Evolutionary conservation across 2,797 vertebrate genomes (phyloP).

Genomic region (Antrozous pallidus): DNA sequence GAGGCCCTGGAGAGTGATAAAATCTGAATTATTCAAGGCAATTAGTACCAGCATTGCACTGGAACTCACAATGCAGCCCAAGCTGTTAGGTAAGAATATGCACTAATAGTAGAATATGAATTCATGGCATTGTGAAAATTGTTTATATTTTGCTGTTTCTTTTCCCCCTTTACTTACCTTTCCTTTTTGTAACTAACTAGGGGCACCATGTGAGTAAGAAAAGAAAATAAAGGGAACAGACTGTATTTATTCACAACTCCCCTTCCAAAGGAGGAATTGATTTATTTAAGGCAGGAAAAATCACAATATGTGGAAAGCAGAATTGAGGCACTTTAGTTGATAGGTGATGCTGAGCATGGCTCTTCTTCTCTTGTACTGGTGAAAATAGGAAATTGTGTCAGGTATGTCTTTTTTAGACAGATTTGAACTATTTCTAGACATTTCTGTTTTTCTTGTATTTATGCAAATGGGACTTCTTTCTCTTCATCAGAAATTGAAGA

Average conservation of each 20-base stretch:
- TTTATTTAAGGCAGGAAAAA: neutral
- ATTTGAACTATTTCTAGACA: neutral
- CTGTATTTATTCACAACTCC: conserved; percentile 60
- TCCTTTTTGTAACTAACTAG: conserved; percentile 73
- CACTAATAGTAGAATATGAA: conserved; percentile 73
- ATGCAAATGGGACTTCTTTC: conserved; percentile 8
- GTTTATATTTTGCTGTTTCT: conserved; percentile 38
- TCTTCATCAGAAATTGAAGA: conserved; percentile 46
- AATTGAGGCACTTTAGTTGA: neutral
- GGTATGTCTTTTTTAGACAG: neutral
- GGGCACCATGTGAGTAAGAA: conserved; percentile 56
- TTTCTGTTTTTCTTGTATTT: conserved; percentile 22
- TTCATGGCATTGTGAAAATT: conserved; percentile 68
- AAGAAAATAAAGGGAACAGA: conserved; percentile 49
- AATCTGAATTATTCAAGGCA: conserved; percentile 82
- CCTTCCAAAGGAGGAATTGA: conserved; percentile 13
- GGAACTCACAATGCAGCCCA: conserved; percentile 75
- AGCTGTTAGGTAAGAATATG: conserved; percentile 76
- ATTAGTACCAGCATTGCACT: conserved; percentile 76
- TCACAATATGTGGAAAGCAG: conserved; percentile 44
- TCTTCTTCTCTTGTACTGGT: conserved; percentile 29
- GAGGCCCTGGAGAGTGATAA: conserved; percentile 78
- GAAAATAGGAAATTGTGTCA: neutral
- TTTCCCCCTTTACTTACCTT: conserved; percentile 25
- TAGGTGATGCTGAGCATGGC: neutral